Base-by-base conservation (phyloP, 2,113 vertebrate genomes). In the Eudyptes chrysolophus region DNA sequence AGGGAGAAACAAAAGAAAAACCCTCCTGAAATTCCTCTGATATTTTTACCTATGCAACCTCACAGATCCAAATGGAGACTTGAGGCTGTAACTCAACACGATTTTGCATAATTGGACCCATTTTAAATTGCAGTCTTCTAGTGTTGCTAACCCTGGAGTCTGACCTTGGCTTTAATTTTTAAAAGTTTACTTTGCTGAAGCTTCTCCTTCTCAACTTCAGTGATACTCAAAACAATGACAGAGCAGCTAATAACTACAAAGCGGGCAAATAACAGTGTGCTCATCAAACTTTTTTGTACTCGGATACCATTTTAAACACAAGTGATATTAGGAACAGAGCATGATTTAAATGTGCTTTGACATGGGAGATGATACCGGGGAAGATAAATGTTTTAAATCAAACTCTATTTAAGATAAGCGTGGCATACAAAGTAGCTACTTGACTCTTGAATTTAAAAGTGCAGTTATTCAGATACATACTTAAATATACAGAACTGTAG, bases 351-450 rank as follows among this genome's bases (percentile, higher is more conserved):
- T 78, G 80, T 95, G 86, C 90, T 92, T 95, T 95, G 94, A 95
- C 96, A 92, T 11, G n/a, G 90, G 89, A 92, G 80, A 95, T 68
- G 96, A 97, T 96, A 92, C 86, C 0, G 0, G 64, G 19, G 52
- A 81, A 96, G 96, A 96, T 94, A 96, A 94, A 97, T 84, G 96
- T 96, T 97, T 95, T 92, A 96, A 97, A 97, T 96, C 95, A 94
- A 94, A 95, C 80, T 94, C 79, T 75, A 44, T 88, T 92, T 87
- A 94, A 97, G 92, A 96, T 97, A 97, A 96, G 95, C 58, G 1
- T 7, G 3, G 90, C 89, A 92, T 95, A 95, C 89, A 94, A 95
- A 96, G 94, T 92, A 96, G 90, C 91, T 95, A 94, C 92, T 96
- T 95, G 92, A 94, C 88, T 94, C 90, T 24, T 79, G 84, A 78